These are phyloP conservation scores for Drosophila quinaria DNA, from an alignment of 2,888 invertebrate genomes.

Conservation along the genomic window DNA sequence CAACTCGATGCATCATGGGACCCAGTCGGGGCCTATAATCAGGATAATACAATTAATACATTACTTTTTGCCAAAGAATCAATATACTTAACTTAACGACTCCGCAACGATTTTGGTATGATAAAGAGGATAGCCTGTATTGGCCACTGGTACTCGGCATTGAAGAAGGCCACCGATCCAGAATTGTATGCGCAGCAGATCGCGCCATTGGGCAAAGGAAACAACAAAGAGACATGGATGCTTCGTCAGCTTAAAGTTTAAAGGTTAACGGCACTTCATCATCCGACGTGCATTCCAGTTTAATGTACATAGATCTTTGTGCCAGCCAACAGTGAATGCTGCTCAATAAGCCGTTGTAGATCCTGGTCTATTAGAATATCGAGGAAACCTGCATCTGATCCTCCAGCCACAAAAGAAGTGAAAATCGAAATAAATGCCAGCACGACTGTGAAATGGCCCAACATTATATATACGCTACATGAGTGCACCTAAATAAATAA, in stretches of 20 bases:
- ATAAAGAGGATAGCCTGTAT: slow-evolving; percentile 88
- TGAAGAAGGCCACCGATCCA: slow-evolving; percentile 98
- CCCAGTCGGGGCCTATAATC: slow-evolving; percentile 92
- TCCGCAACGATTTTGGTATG: slow-evolving; percentile 94
- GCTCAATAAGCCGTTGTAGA: slow-evolving; percentile 71
- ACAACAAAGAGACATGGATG: slow-evolving; percentile 89
- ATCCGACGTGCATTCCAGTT: slow-evolving; percentile 86
- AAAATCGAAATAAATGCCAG: slow-evolving; percentile 49
- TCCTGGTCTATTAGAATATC: slow-evolving; percentile 61
- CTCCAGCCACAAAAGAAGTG: slow-evolving; percentile 38
- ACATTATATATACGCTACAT: slow-evolving; percentile 40
- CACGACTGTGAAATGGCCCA: slow-evolving; percentile 40
- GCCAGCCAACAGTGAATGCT: slow-evolving; percentile 89
- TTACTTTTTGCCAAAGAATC: too few relatives aligned
- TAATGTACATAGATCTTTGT: slow-evolving; percentile 90
- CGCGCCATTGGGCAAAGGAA: slow-evolving; percentile 95
- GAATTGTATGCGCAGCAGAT: slow-evolving; percentile 96
- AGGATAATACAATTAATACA: not conserved
- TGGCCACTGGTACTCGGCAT: slow-evolving; percentile 94
- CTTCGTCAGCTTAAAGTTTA: slow-evolving; percentile 87
- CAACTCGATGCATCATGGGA: slow-evolving; percentile 94
- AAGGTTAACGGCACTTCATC: slow-evolving; percentile 85
- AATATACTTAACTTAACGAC: slow-evolving; percentile 92
- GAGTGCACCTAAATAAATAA: slow-evolving; percentile 53
- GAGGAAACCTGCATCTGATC: slow-evolving; percentile 64